Evolutionary conservation across 37 sponge, comb jelly and placozoan genomes (phyloP).

Genomic region (Corticium candelabrum): DNA sequence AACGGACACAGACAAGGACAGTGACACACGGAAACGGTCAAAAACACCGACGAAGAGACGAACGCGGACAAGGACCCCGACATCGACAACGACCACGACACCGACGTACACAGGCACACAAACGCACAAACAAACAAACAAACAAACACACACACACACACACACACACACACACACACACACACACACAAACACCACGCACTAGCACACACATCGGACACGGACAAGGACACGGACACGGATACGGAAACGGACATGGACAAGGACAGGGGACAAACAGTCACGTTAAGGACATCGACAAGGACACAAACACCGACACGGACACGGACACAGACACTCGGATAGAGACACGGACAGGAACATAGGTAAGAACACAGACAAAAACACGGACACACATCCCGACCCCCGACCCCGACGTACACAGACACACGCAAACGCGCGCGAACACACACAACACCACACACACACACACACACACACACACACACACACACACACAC

Average conservation of each 20-base stretch:
- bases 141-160: too few relatives aligned
- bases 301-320: neutral
- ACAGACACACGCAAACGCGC: too few relatives aligned
- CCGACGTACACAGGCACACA: neutral
- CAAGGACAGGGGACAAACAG: neutral
- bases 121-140: neutral
- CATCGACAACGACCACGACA: neutral
- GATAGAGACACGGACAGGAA: neutral
- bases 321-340: neutral
- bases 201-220: neutral
- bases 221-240: neutral
- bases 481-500: too few relatives aligned
- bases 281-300: neutral
- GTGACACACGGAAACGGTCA: neutral
- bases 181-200: too few relatives aligned
- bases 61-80: neutral
- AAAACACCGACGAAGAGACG: neutral
- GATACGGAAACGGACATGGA: neutral
- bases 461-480: too few relatives aligned
- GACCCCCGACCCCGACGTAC: neutral
- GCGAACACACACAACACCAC: too few relatives aligned
- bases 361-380: neutral
- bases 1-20: too few relatives aligned
- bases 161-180: conserved; percentile 1
- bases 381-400: neutral